Base-by-base conservation (phyloP, 2,113 vertebrate genomes). In the Sakesphorus luctuosus region DNA sequence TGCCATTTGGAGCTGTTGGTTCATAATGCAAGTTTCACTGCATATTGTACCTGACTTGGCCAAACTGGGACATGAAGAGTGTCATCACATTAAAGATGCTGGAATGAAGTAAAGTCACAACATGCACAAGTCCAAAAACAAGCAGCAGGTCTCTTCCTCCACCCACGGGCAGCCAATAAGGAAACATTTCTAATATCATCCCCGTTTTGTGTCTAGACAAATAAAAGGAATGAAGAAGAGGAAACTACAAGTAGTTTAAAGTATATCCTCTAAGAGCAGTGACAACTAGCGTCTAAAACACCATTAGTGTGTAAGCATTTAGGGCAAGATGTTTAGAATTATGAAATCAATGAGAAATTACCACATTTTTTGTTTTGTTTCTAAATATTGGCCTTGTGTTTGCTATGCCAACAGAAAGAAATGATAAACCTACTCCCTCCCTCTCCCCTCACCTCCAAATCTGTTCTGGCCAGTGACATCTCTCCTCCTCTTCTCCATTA, bases 31-130 rank as follows among this genome's bases (percentile, higher is more conserved):
- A 93, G 75, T 94, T 94, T 91, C 94, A 92, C 87, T 91, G 94
- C 90, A 44, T 96, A 88, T 95, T 95, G 93, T 96, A 91, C 94
- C 95, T 95, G 93, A 97, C 94, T 95, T 59, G 87, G 95, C 94
- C 94, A 97, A 94, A 96, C 89, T 94, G 93, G 94, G 94, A 91
- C 84, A 96, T 91, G 94, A 94, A 94, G 93, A 88, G 82, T 93
- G 87, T 91, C 93, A 96, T 95, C 90, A 96, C 93, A 96, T 77
- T 93, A 90, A 94, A 79, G 93, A 96, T 95, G 94, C 85, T 97
- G 94, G 94, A 96, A 96, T 94, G 96, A 96, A 94, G 94, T 92
- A 95, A 96, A 96, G 94, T 93, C 92, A 96, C 96, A 96, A 97
- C 87, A 94, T 97, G 96, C 94, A 96, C 95, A 96, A 96, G 91